A percentile compares a stretch with the other conserved stretches of the same genome.
These are phyloP conservation scores for Eupithecia subumbrata DNA, from an alignment of 2,888 invertebrate species.

Conservation along the genomic window DNA sequence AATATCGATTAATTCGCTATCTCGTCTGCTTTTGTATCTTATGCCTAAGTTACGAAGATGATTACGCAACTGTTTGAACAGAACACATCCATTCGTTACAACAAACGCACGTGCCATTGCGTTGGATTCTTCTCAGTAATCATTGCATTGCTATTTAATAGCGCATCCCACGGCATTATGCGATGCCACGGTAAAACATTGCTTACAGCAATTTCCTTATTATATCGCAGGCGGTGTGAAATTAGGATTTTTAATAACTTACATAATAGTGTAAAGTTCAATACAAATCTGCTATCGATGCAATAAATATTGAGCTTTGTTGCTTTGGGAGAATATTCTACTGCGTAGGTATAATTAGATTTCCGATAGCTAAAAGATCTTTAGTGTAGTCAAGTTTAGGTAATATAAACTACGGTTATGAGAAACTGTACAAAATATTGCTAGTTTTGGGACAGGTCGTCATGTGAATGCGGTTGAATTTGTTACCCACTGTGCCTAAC, in stretches of 20 bases:
- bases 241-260: conserved; percentile 44
- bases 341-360: not conserved
- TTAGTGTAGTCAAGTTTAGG: not conserved
- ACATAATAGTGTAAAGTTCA: conserved; percentile 13
- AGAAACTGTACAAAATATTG: not conserved
- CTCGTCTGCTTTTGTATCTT: not conserved
- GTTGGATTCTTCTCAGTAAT: conserved; percentile 35
- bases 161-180: conserved; percentile 55
- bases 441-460: not conserved
- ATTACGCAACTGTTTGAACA: conserved; percentile 13
- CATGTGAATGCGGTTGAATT: not conserved
- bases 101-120: conserved; percentile 39
- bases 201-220: conserved; percentile 56
- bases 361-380: not conserved
- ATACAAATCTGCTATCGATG: conserved; percentile 3
- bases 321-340: conserved; percentile 5
- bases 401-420: not conserved
- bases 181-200: conserved; percentile 56
- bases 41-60: not conserved
- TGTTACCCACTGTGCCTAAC: not conserved
- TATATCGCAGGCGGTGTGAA: conserved; percentile 53
- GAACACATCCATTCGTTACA: conserved; percentile 23
- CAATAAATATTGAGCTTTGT: not conserved
- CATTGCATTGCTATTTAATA: conserved; percentile 40
- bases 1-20: no score